A percentile compares a stretch with the other conserved stretches of the same genome.
Conservation (phyloP, 2,113 vertebrate species). For the Epinephelus fuscoguttatus region DNA sequence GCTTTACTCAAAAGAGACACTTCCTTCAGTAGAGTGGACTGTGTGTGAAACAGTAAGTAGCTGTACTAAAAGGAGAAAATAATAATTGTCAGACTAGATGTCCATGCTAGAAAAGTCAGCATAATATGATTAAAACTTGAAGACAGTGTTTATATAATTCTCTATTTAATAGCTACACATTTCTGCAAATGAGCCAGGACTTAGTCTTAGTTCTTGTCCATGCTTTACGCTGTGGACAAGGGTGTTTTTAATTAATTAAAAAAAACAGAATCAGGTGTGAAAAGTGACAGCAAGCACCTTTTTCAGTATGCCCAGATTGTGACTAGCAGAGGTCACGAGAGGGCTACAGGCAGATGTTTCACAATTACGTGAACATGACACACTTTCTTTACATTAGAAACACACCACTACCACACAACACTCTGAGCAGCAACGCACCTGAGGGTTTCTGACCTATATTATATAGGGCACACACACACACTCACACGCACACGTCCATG, state of each 20-base stretch:
- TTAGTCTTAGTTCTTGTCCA: constrained; percentile 47
- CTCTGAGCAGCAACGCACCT: constrained; percentile 20
- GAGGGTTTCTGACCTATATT: constrained; percentile 63
- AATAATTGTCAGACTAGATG: constrained; percentile 25
- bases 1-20: neutral
- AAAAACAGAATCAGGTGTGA: neutral
- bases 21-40: neutral
- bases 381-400: constrained; percentile 35
- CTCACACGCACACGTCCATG: constrained; percentile 16
- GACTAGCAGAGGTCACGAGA: constrained; percentile 30
- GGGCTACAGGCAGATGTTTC: constrained; percentile 55
- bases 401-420: constrained; percentile 23
- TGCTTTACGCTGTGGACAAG: constrained; percentile 10
- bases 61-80: constrained; percentile 33
- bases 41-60: constrained; percentile 23
- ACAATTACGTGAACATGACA: constrained; percentile 47
- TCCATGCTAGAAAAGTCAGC: constrained; percentile 39
- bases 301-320: constrained; percentile 15
- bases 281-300: constrained; percentile 8
- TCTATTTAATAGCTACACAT: constrained; percentile 35
- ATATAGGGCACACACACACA: constrained; percentile 32
- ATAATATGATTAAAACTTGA: constrained; percentile 44
- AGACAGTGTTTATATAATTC: constrained; percentile 42
- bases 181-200: constrained; percentile 43
- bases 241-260: neutral